A percentile compares a stretch with the other conserved stretches of the same genome.
Evolutionary conservation across 2,113 vertebrate genomes (phyloP).

Genomic region (Vulpes ferrilata): DNA sequence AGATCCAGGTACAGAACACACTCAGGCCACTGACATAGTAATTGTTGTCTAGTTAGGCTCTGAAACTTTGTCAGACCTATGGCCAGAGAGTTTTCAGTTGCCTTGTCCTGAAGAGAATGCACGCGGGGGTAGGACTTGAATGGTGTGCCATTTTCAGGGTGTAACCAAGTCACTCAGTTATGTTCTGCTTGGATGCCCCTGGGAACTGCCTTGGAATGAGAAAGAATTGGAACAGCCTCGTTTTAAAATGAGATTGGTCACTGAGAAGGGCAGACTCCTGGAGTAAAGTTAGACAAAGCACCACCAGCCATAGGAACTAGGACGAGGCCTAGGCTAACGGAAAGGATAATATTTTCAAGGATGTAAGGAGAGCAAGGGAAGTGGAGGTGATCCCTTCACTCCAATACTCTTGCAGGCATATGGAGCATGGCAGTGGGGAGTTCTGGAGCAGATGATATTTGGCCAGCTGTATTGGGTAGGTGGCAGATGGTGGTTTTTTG

Average conservation of each 20-base stretch:
- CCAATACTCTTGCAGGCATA: not conserved
- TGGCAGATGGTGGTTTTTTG: conserved; percentile 6
- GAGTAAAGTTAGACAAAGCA: not conserved
- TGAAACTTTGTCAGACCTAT: not conserved
- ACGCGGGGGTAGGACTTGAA: not conserved
- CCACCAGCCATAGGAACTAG: not conserved
- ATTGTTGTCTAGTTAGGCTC: not conserved
- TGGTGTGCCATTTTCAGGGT: not conserved
- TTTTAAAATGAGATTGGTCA: not conserved
- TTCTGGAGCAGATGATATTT: not conserved
- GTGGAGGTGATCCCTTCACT: not conserved
- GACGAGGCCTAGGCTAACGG: not conserved
- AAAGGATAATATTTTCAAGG: conserved; percentile 1
- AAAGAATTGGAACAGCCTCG: not conserved
- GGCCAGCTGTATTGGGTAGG: not conserved
- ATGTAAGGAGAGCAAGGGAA: not conserved
- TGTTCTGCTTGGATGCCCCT: not conserved
- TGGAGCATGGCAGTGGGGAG: not conserved
- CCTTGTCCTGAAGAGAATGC: not conserved
- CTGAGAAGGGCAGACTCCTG: not conserved
- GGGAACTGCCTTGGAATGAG: not conserved
- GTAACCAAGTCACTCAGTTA: not conserved
- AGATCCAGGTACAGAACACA: not conserved
- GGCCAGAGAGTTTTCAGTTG: not conserved
- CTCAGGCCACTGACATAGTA: not conserved